A percentile compares a stretch with the other conserved stretches of the same genome.
Conservation (phyloP, 2,888 invertebrate species). For the Tipula lateralis region DNA sequence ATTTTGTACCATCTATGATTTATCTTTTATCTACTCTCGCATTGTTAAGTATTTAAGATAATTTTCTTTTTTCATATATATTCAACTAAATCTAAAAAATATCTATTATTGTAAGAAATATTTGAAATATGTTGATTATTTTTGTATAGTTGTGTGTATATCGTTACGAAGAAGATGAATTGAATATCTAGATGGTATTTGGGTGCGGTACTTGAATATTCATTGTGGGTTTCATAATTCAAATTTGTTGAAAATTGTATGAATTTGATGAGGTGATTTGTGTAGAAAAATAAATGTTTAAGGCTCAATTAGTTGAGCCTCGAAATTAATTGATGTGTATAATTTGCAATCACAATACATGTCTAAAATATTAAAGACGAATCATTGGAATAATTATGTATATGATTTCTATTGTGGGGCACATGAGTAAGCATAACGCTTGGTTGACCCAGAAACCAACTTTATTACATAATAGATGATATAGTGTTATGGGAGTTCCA, state of each 20-base stretch:
- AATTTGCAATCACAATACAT: too few relatives aligned
- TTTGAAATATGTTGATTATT: slow-evolving; percentile 2
- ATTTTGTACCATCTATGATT: not conserved
- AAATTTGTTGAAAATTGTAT: not conserved
- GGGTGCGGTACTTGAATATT: not conserved
- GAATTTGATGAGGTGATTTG: not conserved
- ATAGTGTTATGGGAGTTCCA: too few relatives aligned
- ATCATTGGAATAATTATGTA: too few relatives aligned
- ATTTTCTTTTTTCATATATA: not conserved
- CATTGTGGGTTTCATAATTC: not conserved
- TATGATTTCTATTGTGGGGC: too few relatives aligned
- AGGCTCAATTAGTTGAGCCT: not conserved
- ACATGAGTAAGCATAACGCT: too few relatives aligned
- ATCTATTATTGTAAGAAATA: not conserved
- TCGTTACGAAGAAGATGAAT: not conserved
- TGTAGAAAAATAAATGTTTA: not conserved
- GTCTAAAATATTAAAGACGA: too few relatives aligned
- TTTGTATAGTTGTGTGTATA: not conserved
- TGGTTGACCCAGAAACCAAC: too few relatives aligned
- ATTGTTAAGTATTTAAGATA: slow-evolving; percentile 13
- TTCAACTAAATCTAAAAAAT: not conserved
- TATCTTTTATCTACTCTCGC: not conserved
- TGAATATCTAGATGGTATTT: not conserved
- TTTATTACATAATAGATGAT: too few relatives aligned
- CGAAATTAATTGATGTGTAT: not conserved